These are phyloP conservation scores for Parotocinclus haroldoi DNA, from an alignment of 2,797 vertebrate species.

Conservation along the genomic window DNA sequence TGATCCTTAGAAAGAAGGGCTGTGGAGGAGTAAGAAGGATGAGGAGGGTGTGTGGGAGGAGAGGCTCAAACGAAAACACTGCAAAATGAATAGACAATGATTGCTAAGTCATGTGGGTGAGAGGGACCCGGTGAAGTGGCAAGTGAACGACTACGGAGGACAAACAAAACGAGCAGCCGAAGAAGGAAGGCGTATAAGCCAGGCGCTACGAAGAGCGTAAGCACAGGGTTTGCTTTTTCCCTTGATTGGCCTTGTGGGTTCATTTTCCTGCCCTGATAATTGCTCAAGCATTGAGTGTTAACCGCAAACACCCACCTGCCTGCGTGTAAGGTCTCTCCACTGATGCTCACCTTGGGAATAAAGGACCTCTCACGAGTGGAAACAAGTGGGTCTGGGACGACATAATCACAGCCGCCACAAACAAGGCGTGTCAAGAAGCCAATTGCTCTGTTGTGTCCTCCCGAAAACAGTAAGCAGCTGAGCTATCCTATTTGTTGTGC, in stretches of 20 bases:
- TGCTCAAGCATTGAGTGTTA: conserved; percentile 24
- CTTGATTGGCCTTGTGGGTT: conserved; percentile 26
- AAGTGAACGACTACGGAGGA: background rate
- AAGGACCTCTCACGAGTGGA: background rate
- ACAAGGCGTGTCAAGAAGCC: background rate
- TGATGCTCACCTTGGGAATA: conserved; percentile 5
- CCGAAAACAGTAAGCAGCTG: no score
- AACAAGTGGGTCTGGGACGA: background rate
- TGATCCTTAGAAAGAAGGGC: conserved; percentile 3
- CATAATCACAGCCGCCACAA: background rate
- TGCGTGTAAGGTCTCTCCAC: background rate
- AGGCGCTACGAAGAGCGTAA: conserved; percentile 7
- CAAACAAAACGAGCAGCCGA: conserved; percentile 3
- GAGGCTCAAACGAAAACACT: background rate
- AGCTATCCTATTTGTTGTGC: no score
- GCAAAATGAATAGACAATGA: conserved; percentile 24
- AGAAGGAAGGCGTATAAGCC: conserved; percentile 8
- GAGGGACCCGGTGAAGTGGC: background rate
- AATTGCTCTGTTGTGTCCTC: conserved; percentile 12
- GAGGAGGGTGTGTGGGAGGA: background rate
- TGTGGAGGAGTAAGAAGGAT: conserved; percentile 4
- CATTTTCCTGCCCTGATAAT: conserved; percentile 26
- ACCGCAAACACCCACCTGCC: conserved; percentile 16
- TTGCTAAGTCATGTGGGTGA: conserved; percentile 22
- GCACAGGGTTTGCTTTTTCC: conserved; percentile 15